Evolutionary conservation across 1,140 invertebrate genomes (phyloP).

Genomic region (Drosophila nigromelanica): DNA sequence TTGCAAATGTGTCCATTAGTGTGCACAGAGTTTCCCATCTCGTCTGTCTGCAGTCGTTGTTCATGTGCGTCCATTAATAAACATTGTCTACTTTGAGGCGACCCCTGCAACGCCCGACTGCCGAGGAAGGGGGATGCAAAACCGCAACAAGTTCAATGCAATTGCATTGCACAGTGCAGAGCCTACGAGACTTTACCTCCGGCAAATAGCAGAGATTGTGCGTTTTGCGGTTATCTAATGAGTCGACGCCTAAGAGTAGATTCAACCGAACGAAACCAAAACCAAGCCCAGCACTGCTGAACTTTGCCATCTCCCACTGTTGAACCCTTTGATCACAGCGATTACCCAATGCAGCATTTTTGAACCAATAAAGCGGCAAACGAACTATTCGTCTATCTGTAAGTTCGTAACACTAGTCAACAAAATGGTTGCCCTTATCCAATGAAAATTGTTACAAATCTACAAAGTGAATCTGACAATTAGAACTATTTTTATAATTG

Average conservation of each 20-base stretch:
- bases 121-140: constrained; percentile 22
- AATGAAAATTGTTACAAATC: constrained; percentile 6
- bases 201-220: constrained; percentile 50
- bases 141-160: constrained; percentile 61
- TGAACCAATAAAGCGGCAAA: constrained; percentile 58
- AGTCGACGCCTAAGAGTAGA: constrained; percentile 18
- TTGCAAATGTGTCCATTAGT: constrained; percentile 38
- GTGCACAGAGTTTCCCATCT: constrained; percentile 31
- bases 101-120: constrained; percentile 48
- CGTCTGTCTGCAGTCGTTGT: constrained; percentile 13
- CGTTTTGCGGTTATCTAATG: constrained; percentile 60
- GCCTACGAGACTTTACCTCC: background rate
- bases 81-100: constrained; percentile 52
- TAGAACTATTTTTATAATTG: no score
- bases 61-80: constrained; percentile 63
- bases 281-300: constrained; percentile 3
- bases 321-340: constrained; percentile 50
- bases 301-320: constrained; percentile 4
- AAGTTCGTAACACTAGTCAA: constrained; percentile 9
- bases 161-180: constrained; percentile 41
- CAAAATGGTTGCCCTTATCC: background rate
- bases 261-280: constrained; percentile 15
- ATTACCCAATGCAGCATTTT: constrained; percentile 63
- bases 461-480: no score
- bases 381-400: background rate